These are phyloP conservation scores for Scaptomyza cyrtandrae DNA, from an alignment of 2,888 invertebrate genomes.

Conservation along the genomic window DNA sequence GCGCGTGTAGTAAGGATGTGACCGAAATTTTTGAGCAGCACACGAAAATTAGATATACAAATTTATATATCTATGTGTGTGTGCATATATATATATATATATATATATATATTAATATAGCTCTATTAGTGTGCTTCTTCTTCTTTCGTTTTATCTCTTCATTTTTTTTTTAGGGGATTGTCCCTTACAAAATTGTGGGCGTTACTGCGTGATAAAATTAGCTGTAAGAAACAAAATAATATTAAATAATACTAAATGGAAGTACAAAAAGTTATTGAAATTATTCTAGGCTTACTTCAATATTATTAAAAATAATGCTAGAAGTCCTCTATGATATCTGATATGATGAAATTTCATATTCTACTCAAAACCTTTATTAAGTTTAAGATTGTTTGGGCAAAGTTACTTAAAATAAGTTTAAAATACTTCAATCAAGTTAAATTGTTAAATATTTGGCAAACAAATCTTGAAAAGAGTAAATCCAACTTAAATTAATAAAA, in stretches of 20 bases:
- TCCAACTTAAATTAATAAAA: too few relatives aligned
- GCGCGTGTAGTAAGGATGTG: slow-evolving; percentile 79
- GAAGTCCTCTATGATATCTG: too few relatives aligned
- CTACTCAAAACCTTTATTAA: too few relatives aligned
- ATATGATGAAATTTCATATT: too few relatives aligned
- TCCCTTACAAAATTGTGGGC: slow-evolving; percentile 54
- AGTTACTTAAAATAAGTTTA: too few relatives aligned
- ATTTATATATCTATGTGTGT: slow-evolving; percentile 36
- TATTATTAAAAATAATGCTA: too few relatives aligned
- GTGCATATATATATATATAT: too few relatives aligned
- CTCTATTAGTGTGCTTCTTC: slow-evolving; percentile 59
- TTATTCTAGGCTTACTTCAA: too few relatives aligned
- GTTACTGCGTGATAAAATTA: slow-evolving; percentile 35
- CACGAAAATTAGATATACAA: slow-evolving; percentile 75
- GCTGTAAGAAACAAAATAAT: background rate
- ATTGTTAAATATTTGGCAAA: too few relatives aligned
- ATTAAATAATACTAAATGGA: slow-evolving; percentile 38
- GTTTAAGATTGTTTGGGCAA: too few relatives aligned
- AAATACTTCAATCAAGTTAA: too few relatives aligned
- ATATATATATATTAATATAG: slow-evolving; percentile 37
- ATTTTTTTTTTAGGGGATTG: slow-evolving; percentile 4
- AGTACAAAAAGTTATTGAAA: background rate
- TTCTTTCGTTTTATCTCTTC: slow-evolving; percentile 15
- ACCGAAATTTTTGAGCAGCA: slow-evolving; percentile 75
- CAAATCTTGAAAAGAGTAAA: too few relatives aligned